Conservation (phyloP, 2,888 invertebrate genomes). For the Drosophila falleni region DNA sequence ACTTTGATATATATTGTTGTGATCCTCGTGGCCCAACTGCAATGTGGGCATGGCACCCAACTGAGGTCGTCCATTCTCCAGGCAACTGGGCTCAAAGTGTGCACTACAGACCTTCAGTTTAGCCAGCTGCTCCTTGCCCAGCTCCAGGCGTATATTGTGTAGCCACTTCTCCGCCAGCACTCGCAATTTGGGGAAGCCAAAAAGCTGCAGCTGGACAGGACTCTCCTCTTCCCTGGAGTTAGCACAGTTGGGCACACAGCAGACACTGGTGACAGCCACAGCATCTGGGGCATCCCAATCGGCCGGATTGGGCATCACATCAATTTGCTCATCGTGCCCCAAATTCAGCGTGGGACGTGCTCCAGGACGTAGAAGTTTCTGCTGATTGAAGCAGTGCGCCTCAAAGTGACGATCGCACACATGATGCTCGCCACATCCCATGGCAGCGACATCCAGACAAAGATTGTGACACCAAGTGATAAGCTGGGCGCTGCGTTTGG, state of each 20-base stretch:
- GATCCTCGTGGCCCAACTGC: slow-evolving; percentile 62
- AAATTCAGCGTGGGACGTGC: slow-evolving; percentile 75
- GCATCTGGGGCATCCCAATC: slow-evolving; percentile 23
- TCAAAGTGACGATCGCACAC: slow-evolving; percentile 80
- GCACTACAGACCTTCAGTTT: slow-evolving; percentile 57
- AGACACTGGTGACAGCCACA: slow-evolving; percentile 11
- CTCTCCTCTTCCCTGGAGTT: slow-evolving; percentile 27
- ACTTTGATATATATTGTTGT: slow-evolving; percentile 33
- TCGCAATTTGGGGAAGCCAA: slow-evolving; percentile 56
- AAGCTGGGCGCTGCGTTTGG: slow-evolving; percentile 41
- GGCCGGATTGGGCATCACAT: slow-evolving; percentile 65
- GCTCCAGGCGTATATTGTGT: slow-evolving; percentile 60
- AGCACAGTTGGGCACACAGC: slow-evolving; percentile 67
- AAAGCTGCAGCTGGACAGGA: slow-evolving; percentile 30
- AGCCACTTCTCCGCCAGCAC: slow-evolving; percentile 66
- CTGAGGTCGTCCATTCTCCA: slow-evolving; percentile 43
- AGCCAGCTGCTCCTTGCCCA: slow-evolving; percentile 20
- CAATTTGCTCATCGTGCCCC: slow-evolving; percentile 52
- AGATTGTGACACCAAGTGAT: slow-evolving; percentile 75
- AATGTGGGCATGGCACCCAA: slow-evolving; percentile 71
- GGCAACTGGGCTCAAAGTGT: slow-evolving; percentile 65
- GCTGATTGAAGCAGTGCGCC: slow-evolving; percentile 52
- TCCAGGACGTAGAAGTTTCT: slow-evolving; percentile 46
- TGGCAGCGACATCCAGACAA: slow-evolving; percentile 18
- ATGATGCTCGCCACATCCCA: slow-evolving; percentile 36